Base-by-base conservation (phyloP, 2,797 vertebrate species). In the Rhinoraja longicauda region DNA sequence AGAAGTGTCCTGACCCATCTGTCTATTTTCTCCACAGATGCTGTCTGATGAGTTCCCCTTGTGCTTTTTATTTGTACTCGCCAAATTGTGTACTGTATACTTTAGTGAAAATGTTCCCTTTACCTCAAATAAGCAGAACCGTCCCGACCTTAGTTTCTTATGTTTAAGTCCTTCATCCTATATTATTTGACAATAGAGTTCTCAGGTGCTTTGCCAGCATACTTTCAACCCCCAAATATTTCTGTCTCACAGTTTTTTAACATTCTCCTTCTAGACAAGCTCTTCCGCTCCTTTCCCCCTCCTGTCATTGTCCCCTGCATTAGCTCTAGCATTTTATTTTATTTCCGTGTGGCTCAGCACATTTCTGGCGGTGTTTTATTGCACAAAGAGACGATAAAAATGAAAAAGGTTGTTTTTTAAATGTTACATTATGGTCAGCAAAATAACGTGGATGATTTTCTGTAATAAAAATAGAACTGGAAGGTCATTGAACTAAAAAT, bases 301-400 rank as follows among this genome's bases (percentile, higher is more conserved):
- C 82, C 86, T 67, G 95, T 92, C 0, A 39, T 26, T 76, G 93
- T 73, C 70, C 86, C 92, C 8, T 10, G 0, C 24, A 53, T 88
- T n/a, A n/a, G 84, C 29, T 88, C 36, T 36, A 90, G 79, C 72
- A 57, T 86, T 90, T 90, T 81, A 72, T 26, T 9, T 84, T 73
- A 53, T 70, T 72, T 29, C 64, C 92, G 96, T 32, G 96, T 96
- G 93, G 95, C 96, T 17, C 96, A 92, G 94, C 96, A 6, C 96
- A 96, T 96, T 32, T 95, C 53, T 45, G 62, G 13, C 57, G 91
- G 57, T 70, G 88, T 94, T 93, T 94, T 81, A 86, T 53, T 32
- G 17, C 82, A 62, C 17, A 6, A 57, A 12, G 6, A 64, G 17
- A 4, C 2, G 5, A n/a, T 24, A 36, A 36, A 67, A n/a, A 45